A percentile compares a stretch with the other conserved stretches of the same genome.
phyloP scores from a whole-genome alignment of 2,113 vertebrate species.

The Todiramphus saurophagus region DNA sequence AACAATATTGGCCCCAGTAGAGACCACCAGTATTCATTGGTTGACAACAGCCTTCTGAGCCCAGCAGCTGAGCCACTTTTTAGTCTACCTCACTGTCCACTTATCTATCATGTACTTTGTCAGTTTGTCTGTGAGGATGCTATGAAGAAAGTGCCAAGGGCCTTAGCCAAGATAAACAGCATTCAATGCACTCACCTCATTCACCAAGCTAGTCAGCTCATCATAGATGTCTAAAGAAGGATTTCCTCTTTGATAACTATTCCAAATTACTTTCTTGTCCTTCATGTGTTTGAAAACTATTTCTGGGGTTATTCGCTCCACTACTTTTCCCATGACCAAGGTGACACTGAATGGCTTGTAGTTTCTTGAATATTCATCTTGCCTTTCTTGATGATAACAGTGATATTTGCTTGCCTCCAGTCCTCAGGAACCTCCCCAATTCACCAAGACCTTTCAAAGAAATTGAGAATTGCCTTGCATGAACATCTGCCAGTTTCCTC shows the following conservation, averaged over 20 bases:
- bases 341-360: not conserved
- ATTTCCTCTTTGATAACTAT: not conserved
- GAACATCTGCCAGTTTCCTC: not conserved
- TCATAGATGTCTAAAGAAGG: not conserved
- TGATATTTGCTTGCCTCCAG: not conserved
- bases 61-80: not conserved
- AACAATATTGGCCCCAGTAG: not conserved
- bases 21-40: not conserved
- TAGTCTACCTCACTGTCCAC: no score
- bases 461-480: not conserved
- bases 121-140: not conserved
- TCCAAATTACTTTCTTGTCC: not conserved
- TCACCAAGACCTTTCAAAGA: not conserved
- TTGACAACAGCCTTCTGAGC: not conserved
- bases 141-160: not conserved
- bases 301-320: not conserved
- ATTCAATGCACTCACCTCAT: not conserved
- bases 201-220: not conserved
- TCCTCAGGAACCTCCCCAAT: not conserved
- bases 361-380: not conserved
- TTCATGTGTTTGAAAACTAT: not conserved
- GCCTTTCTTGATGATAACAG: not conserved
- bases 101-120: not conserved
- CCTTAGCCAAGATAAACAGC: not conserved
- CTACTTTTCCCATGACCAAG: not conserved